Evolutionary conservation across 1,140 invertebrate species (phyloP), one percentile per base, ranked within the genome.

Genomic region (Drosophila navojoa): DNA sequence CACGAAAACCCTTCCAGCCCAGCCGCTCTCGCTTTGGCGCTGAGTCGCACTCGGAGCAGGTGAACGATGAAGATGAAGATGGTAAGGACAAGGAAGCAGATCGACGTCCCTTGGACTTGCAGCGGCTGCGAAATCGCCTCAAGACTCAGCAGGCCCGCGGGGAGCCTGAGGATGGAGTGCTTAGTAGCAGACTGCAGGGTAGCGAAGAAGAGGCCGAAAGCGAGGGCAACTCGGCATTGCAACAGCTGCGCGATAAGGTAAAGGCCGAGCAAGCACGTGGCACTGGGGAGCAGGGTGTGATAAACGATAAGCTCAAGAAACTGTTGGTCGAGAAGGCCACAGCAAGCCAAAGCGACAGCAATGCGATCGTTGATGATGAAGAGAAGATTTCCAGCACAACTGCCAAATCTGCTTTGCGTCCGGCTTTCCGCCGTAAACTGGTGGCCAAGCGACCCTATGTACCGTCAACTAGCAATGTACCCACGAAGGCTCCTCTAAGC

Each of bases 381-480:
- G 35, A 42, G 25, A 71, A 22, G 29, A 25, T 13, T 11, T 5
- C 47, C 19, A 49, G 47, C 19, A 45, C 59, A 10, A 47, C 50
- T n/a, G n/a, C 42, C 15, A 45, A 19, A 3, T 11, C 42, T 0
- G 7, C 32, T 1, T 71, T 47, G 2, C 81, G 78, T 5, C 82
- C 90, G 3, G 78, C 77, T 6, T 90, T 91, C 45, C 70, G 79
- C 4, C 84, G 90, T 10, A 91, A 91, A 25, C 61, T 91, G 25
- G 61, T 91, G 5, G 90, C 87, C 25, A 81, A 77, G 19, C 60
- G 90, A 4, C 90, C 90, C 1, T 77, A 86, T 38, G 35, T 58
- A 0, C 71, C 79, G 19, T 11, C 61, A 9, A 5, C 78, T 44
- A 45, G 11, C 32, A 5, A 47, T 11, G n/a, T 7, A 0, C 71